Evolutionary conservation across 2,113 vertebrate genomes (phyloP), one percentile per base, ranked within the genome.

Genomic region (Siphamia tubifer): DNA sequence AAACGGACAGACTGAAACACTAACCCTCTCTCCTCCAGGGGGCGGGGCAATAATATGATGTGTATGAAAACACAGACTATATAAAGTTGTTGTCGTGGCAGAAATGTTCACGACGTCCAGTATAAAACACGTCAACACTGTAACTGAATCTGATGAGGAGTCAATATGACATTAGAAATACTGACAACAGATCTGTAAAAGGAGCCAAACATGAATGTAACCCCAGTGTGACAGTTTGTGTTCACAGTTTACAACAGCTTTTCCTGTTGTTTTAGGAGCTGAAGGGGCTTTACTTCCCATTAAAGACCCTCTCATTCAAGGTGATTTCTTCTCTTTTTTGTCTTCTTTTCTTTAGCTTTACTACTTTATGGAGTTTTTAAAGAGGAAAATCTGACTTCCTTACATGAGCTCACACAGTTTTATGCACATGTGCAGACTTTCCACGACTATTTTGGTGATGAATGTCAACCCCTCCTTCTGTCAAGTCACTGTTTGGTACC

Each of bases 211-310:
- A 23, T 13, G 0, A 39, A 55, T 56, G 36, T 24, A 48, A 8
- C 24, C 34, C 12, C 42, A 11, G 30, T 11, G 27, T 8, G 23
- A 42, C 16, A 62, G 30, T 36, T 31, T 54, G 30, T 19, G 11
- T 8, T 52, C 51, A 42, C 65, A 56, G 52, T 69, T 78, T 56
- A 54, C 57, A 55, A 78, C 28, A 31, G 47, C 53, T 62, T 69
- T 81, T 86, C 79, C 79, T 84, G 78, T 82, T 62, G 36, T 63
- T 74, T 42, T n/a, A 27, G 32, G 27, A 79, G 42, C 40, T 55
- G 71, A 23, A 54, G 61, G 39, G 48, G 53, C 38, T 71, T 75
- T 75, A 32, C 63, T 77, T 81, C 72, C 68, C 60, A 67, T 62
- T 52, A 71, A 56, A 27, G 54, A 52, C 38, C 44, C 40, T 38